A percentile compares a stretch with the other conserved stretches of the same genome.
These are phyloP conservation scores for Rotaria sp. DNA, from an alignment of 2,888 invertebrate species.

Conservation along the genomic window DNA sequence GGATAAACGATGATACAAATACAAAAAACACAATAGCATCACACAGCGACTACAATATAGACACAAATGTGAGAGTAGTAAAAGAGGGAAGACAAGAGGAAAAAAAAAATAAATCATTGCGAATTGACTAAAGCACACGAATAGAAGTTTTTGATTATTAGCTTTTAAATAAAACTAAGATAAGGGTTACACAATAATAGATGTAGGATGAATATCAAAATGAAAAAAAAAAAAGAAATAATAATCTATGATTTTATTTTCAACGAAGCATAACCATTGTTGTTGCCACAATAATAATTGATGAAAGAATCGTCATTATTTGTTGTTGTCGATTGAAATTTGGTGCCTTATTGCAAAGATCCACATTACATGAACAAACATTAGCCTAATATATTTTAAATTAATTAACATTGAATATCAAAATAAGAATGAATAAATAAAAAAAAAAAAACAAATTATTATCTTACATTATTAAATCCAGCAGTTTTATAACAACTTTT, in stretches of 20 bases:
- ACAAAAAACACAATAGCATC: background rate
- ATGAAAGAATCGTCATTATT: constrained; percentile 1
- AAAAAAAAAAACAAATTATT: background rate
- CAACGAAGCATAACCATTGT: background rate
- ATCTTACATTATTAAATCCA: background rate
- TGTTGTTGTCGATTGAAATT: background rate
- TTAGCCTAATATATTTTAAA: background rate
- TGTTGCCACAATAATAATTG: background rate
- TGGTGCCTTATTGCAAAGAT: background rate
- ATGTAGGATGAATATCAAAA: background rate
- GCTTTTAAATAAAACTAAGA: background rate
- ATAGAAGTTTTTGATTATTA: background rate
- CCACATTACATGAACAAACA: background rate
- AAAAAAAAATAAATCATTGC: background rate
- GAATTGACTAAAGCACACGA: background rate
- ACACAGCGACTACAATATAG: background rate
- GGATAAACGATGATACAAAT: background rate
- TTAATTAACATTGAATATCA: background rate
- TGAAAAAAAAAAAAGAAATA: too few relatives aligned
- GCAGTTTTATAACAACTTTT: background rate
- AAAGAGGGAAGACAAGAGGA: background rate
- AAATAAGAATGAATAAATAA: too few relatives aligned
- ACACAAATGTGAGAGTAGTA: background rate
- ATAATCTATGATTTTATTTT: background rate
- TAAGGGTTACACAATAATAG: background rate